A percentile compares a stretch with the other conserved stretches of the same genome.
Evolutionary conservation across 2,113 vertebrate genomes (phyloP).

Genomic region (Alligator mississippiensis): DNA sequence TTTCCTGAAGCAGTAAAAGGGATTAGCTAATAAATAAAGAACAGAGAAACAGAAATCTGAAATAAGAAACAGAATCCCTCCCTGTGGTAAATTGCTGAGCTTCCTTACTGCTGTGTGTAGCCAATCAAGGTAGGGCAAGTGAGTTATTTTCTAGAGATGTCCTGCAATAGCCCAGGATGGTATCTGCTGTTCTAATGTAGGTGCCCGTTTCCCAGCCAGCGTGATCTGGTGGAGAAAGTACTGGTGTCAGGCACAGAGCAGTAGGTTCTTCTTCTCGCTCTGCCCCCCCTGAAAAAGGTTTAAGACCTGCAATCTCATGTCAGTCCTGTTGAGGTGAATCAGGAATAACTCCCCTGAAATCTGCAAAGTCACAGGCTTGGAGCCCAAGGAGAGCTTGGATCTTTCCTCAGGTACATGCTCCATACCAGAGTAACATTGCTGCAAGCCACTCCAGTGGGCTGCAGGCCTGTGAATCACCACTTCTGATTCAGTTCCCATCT

Average conservation of each 20-base stretch:
- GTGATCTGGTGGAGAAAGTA: neutral
- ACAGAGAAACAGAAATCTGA: conserved; percentile 53
- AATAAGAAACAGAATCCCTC: conserved; percentile 71
- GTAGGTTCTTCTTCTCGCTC: neutral
- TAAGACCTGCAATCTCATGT: too few relatives aligned
- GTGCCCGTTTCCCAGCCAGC: neutral
- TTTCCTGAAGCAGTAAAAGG: conserved; percentile 13
- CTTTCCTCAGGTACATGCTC: neutral
- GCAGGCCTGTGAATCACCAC: neutral
- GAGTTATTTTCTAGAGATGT: conserved; percentile 55
- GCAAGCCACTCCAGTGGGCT: neutral
- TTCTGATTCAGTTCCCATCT: neutral
- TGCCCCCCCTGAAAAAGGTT: too few relatives aligned
- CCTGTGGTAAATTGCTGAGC: conserved; percentile 55
- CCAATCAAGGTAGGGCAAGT: neutral
- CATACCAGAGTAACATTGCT: neutral
- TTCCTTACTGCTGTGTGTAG: neutral
- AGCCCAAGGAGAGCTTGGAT: neutral
- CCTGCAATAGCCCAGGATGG: neutral
- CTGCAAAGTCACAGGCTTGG: neutral
- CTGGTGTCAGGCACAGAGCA: neutral
- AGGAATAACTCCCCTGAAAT: neutral
- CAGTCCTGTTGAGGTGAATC: neutral
- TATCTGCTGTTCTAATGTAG: neutral
- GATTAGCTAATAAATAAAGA: conserved; percentile 54